Evolutionary conservation across 2,113 vertebrate genomes (phyloP), one percentile per base, ranked within the genome.

Genomic region (Zosterops lateralis): DNA sequence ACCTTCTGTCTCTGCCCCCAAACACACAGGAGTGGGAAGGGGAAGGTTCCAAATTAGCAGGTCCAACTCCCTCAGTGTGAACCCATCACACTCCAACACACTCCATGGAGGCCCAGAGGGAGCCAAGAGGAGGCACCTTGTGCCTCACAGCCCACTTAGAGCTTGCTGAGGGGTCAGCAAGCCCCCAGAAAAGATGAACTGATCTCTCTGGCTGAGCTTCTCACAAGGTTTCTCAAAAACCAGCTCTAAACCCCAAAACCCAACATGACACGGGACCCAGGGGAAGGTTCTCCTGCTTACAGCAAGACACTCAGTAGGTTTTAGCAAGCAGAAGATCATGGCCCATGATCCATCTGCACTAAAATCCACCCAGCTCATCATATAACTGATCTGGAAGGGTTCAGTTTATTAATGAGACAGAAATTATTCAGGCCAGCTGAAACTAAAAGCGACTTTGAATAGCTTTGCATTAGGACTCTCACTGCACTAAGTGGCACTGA

Each of bases 381-480:
- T 7, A 14, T 7, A 75, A 87, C 74, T 29, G 42, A 65, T 79
- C 53, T 57, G 76, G 53, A 82, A 89, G 57, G 74, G 45, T 12
- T 87, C 66, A 42, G 54, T 50, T 79, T 84, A 83, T 93, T 96
- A 94, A 87, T 68, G 92, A 95, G 87, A 53, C 54, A 85, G 70
- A 84, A 93, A 95, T 93, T 79, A 93, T 89, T 87, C 87, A 83
- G 71, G 91, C 67, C 73, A 87, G 81, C 62, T 6, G 7, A 89
- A 95, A 84, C 78, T 61, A 31, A 84, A 79, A 95, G 66, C 1
- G 2, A 54, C 92, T 89, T 65, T 61, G 87, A 96, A 71, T 32
- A 87, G 89, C 53, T 94, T 68, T 71, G 76, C 62, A 75, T 87
- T 87, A 84, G 65, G 90, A 9, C 38, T 92, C 74, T 89, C 0